These are phyloP conservation scores for Glyptemys insculpta DNA, from an alignment of 2,797 vertebrate species.

Conservation along the genomic window DNA sequence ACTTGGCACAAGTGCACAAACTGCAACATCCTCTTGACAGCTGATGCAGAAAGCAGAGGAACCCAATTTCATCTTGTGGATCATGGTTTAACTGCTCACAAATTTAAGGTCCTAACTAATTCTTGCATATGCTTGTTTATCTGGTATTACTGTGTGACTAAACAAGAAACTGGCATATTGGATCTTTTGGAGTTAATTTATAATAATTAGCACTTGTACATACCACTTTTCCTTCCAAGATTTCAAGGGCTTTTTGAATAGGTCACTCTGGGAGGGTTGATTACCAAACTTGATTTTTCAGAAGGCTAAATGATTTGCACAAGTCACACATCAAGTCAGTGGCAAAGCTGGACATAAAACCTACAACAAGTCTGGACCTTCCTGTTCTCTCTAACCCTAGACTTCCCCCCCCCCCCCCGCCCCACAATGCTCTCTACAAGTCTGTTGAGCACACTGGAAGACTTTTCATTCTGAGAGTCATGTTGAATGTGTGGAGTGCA, in stretches of 20 bases:
- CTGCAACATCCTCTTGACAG: neutral
- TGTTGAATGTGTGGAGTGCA: neutral
- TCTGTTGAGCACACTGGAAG: slow-evolving; percentile 49
- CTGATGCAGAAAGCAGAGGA: slow-evolving; percentile 33
- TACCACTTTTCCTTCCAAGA: neutral
- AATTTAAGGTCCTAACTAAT: neutral
- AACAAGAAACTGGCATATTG: neutral
- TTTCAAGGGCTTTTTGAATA: neutral
- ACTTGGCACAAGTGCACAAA: neutral
- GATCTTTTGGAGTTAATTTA: neutral
- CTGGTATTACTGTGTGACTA: neutral
- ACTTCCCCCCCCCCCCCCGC: neutral
- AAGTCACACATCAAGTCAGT: neutral
- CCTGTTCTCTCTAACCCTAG: neutral
- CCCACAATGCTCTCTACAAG: slow-evolving; percentile 34
- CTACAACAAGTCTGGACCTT: neutral
- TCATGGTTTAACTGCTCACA: neutral
- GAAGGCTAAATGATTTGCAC: neutral
- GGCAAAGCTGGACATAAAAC: neutral
- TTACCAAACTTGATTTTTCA: slow-evolving; percentile 28
- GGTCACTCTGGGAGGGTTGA: neutral
- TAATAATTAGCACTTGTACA: neutral
- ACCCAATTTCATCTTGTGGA: slow-evolving; percentile 2
- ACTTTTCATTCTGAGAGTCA: slow-evolving; percentile 28
- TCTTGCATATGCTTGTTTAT: neutral